These are phyloP conservation scores for Calidris pugnax DNA, from an alignment of 2,113 vertebrate species.

Conservation along the genomic window DNA sequence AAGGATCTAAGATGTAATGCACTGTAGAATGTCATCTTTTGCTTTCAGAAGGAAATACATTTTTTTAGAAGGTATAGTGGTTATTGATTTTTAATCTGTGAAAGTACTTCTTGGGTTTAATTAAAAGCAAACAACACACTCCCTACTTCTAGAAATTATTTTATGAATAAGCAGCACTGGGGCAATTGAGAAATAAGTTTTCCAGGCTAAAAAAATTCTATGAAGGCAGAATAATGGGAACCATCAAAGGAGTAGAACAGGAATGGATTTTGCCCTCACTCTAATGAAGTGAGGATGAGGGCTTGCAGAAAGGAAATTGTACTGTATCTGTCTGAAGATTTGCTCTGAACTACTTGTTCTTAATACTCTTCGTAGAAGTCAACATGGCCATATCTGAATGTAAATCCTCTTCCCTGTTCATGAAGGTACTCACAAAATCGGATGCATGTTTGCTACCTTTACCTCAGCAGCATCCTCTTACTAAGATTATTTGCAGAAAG, in stretches of 20 bases:
- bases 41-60: not conserved
- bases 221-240: not conserved
- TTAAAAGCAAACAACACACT: not conserved
- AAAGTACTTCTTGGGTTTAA: not conserved
- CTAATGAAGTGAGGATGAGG: not conserved
- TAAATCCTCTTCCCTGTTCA: not conserved
- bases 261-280: not conserved
- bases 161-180: not conserved
- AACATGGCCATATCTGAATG: not conserved
- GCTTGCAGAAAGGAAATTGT: not conserved
- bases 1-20: not conserved
- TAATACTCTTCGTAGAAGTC: not conserved
- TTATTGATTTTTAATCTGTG: not conserved
- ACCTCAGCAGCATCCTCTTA: not conserved
- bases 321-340: not conserved
- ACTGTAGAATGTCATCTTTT: not conserved
- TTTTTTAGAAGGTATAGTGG: not conserved
- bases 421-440: not conserved
- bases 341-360: not conserved
- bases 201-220: not conserved
- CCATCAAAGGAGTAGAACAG: not conserved
- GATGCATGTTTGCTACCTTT: not conserved
- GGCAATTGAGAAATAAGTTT: not conserved
- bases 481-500: not conserved
- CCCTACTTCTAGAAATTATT: not conserved